A percentile compares a stretch with the other conserved stretches of the same genome.
Evolutionary conservation across 2,888 invertebrate species (phyloP).

Genomic region (Deilephila porcellus): DNA sequence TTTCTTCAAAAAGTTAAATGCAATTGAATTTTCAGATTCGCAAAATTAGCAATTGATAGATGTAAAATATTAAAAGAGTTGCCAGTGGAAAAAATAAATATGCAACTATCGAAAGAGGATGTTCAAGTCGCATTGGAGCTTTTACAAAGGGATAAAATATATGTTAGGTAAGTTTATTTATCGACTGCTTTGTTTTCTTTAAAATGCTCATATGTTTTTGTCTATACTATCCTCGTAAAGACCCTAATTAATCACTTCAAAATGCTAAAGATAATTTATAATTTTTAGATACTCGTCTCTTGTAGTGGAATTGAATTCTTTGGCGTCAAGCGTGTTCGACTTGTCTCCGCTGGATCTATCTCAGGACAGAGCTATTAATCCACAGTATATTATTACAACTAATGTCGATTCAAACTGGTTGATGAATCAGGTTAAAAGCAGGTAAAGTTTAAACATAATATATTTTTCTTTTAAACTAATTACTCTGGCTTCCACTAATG

Average conservation of each 20-base stretch:
- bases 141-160: constrained; percentile 84
- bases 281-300: constrained; percentile 82
- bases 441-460: constrained; percentile 48
- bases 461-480: not conserved
- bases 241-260: too few relatives aligned
- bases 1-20: too few relatives aligned
- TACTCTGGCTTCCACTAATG: not conserved
- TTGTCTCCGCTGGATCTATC: constrained; percentile 86
- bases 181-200: not conserved
- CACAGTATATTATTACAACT: constrained; percentile 84
- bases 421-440: constrained; percentile 85
- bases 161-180: constrained; percentile 80
- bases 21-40: constrained; percentile 60
- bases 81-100: constrained; percentile 83
- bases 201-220: not conserved
- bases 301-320: constrained; percentile 86
- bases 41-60: constrained; percentile 89
- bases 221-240: too few relatives aligned
- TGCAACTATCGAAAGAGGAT: constrained; percentile 88
- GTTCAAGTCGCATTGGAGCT: constrained; percentile 87
- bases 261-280: constrained; percentile 11
- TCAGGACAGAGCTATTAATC: constrained; percentile 85
- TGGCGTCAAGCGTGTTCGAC: constrained; percentile 87
- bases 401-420: constrained; percentile 87
- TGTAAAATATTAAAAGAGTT: constrained; percentile 88